These are phyloP conservation scores for Diadophis punctatus DNA, from an alignment of 2,113 vertebrate species.

Conservation along the genomic window DNA sequence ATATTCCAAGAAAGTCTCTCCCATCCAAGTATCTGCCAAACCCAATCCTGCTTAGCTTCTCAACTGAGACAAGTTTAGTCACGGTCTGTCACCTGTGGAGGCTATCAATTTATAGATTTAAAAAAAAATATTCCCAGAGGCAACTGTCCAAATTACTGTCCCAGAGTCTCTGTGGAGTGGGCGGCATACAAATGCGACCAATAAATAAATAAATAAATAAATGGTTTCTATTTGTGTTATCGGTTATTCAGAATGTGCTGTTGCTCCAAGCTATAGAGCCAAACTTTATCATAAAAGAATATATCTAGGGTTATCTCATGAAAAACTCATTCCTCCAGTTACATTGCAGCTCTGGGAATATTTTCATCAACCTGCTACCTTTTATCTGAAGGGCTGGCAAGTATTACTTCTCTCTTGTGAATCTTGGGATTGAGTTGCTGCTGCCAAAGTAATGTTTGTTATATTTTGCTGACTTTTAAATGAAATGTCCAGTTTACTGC, in stretches of 20 bases:
- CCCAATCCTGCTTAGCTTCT: background rate
- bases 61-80: background rate
- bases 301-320: slow-evolving; percentile 12
- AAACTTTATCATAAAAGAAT: background rate
- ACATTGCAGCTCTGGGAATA: slow-evolving; percentile 1
- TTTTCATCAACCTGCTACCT: slow-evolving; percentile 8
- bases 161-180: too few relatives aligned
- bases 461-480: background rate
- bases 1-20: background rate
- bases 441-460: background rate
- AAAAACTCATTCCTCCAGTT: background rate
- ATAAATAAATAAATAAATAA: too few relatives aligned
- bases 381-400: slow-evolving; percentile 4
- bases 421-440: background rate
- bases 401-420: background rate
- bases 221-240: background rate
- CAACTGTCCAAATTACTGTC: background rate
- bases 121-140: background rate
- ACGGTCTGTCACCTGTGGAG: background rate
- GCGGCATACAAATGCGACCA: too few relatives aligned
- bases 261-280: background rate
- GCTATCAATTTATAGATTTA: background rate
- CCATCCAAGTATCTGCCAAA: background rate
- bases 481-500: background rate
- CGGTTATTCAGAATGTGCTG: background rate